Percentiles rank a stretch among this genome's conserved stretches.
Evolutionary conservation across 2,113 vertebrate species (phyloP).

Genomic region (Cavia porcellus): DNA sequence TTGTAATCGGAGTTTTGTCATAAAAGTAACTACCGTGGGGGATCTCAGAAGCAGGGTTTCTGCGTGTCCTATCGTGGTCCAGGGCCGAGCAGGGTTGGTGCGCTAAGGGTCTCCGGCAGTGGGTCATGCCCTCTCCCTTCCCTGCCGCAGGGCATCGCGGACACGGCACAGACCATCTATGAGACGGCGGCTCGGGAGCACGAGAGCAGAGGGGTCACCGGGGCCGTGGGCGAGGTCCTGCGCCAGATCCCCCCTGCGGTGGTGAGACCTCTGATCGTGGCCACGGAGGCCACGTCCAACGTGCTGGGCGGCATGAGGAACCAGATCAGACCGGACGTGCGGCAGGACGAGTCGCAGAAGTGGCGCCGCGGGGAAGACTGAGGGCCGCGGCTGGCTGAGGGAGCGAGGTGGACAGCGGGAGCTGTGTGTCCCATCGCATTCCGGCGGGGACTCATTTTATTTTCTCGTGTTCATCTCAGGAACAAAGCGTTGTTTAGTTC

Average conservation of each 20-base stretch:
- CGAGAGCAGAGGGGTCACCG: constrained; percentile 97
- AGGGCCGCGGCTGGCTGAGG: constrained; percentile 19
- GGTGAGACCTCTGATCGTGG: constrained; percentile 97
- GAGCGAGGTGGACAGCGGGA: constrained; percentile 24
- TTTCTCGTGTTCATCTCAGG: constrained; percentile 87
- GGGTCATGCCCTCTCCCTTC: constrained; percentile 33
- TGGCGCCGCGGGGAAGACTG: constrained; percentile 95
- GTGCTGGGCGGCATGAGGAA: constrained; percentile 99
- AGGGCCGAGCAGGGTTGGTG: neutral
- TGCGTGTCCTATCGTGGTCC: neutral
- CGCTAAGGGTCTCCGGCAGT: neutral
- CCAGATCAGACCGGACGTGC: constrained; percentile 97
- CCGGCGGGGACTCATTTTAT: constrained; percentile 70
- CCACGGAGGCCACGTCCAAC: constrained; percentile 98
- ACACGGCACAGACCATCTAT: constrained; percentile 98
- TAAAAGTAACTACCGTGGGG: constrained; percentile 1
- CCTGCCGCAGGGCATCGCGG: constrained; percentile 92
- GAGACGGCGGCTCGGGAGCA: constrained; percentile 98
- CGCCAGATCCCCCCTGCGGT: constrained; percentile 97
- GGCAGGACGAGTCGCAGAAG: constrained; percentile 98
- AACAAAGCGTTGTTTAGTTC: constrained; percentile 84
- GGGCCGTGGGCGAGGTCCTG: constrained; percentile 97
- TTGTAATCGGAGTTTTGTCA: constrained; percentile 45
- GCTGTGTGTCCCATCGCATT: constrained; percentile 55
- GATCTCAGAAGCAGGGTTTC: neutral